phyloP scores from a whole-genome alignment of 2,113 vertebrate genomes.

The Xenus cinereus region DNA sequence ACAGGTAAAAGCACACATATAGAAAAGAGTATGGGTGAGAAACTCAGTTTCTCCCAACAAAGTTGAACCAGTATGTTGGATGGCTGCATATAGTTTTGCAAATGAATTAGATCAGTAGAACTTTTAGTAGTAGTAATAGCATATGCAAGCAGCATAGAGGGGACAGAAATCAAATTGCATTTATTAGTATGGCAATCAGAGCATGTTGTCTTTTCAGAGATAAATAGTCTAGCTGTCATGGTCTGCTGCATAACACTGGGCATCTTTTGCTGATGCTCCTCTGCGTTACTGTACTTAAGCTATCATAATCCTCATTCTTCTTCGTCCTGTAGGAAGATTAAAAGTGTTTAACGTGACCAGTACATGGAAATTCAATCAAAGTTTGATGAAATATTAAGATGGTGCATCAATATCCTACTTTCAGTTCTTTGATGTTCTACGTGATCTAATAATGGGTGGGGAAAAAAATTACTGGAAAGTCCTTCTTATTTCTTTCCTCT shows the following conservation, averaged over 20 bases:
- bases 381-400: neutral
- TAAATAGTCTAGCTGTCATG: neutral
- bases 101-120: neutral
- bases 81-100: neutral
- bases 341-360: neutral
- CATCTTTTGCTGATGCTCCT: neutral
- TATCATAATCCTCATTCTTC: neutral
- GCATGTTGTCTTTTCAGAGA: neutral
- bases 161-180: neutral
- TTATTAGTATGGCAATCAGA: neutral
- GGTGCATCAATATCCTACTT: neutral
- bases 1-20: neutral
- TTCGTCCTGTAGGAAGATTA: neutral
- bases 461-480: neutral
- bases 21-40: neutral
- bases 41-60: neutral
- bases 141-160: neutral
- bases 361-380: neutral
- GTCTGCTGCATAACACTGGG: neutral
- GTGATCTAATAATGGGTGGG: neutral
- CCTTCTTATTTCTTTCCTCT: neutral
- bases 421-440: neutral
- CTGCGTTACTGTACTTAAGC: neutral
- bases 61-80: fast-evolving
- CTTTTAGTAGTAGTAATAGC: neutral